Evolutionary conservation across 2,888 invertebrate genomes (phyloP).

Genomic region (Xestia xanthographa): DNA sequence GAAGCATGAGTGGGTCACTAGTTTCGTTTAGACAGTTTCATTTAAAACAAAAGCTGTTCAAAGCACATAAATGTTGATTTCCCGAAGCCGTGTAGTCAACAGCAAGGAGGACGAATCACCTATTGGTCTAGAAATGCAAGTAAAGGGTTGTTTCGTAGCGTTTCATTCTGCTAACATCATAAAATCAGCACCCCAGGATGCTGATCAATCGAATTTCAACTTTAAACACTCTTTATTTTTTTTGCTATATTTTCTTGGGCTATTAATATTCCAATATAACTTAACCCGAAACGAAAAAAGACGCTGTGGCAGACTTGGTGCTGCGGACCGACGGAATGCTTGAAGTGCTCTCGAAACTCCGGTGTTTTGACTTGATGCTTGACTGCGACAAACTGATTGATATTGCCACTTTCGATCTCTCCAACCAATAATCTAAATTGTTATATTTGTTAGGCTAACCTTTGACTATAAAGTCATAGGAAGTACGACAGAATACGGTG

Average conservation of each 20-base stretch:
- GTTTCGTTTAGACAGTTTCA: not conserved
- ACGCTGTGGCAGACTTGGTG: not conserved
- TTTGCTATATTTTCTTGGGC: not conserved
- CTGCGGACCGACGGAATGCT: not conserved
- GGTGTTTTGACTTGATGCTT: not conserved
- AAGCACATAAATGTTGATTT: conserved; percentile 13
- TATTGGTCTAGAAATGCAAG: not conserved
- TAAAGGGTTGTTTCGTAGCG: not conserved
- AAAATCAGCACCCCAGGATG: not conserved
- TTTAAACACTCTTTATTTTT: not conserved
- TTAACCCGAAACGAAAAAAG: not conserved
- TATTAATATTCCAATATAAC: not conserved
- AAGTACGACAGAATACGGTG: not conserved
- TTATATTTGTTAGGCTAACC: not conserved
- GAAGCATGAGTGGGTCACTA: not conserved
- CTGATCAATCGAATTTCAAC: not conserved
- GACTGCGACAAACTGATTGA: conserved; percentile 14
- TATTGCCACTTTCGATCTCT: not conserved
- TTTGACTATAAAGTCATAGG: not conserved
- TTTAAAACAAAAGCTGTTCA: conserved; percentile 3
- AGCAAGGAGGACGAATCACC: not conserved
- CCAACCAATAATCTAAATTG: not conserved
- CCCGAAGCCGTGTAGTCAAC: not conserved
- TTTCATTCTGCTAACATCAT: not conserved
- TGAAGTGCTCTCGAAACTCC: conserved; percentile 17